phyloP scores from a whole-genome alignment of 2,113 vertebrate species.

The Clarias gariepinus region DNA sequence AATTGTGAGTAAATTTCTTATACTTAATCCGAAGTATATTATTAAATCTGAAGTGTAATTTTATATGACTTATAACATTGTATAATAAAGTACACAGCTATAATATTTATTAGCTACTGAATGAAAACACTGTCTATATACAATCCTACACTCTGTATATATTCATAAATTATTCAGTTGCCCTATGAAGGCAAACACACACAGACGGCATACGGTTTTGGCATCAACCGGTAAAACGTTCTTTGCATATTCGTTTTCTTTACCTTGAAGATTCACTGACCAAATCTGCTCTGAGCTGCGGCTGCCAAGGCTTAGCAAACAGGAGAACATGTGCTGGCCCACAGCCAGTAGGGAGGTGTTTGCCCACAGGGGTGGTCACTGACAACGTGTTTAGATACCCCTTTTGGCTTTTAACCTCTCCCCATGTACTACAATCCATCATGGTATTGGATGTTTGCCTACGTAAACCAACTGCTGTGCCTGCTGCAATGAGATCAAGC shows the following conservation, averaged over 20 bases:
- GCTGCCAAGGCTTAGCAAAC: constrained; percentile 45
- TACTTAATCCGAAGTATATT: too few relatives aligned
- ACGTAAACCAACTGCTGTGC: constrained; percentile 37
- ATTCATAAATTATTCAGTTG: neutral
- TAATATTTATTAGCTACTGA: neutral
- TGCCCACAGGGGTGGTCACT: constrained; percentile 15
- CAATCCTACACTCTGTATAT: neutral
- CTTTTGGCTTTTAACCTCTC: constrained; percentile 52
- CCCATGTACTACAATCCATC: constrained; percentile 29
- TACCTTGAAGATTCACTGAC: neutral
- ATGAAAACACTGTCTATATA: neutral
- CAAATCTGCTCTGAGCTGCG: constrained; percentile 9
- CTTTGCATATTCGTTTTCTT: neutral
- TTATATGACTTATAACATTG: neutral
- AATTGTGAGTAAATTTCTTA: too few relatives aligned
- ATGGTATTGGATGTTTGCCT: constrained; percentile 36
- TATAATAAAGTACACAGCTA: neutral
- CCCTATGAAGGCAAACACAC: neutral
- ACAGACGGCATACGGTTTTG: neutral
- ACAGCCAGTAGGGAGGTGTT: constrained; percentile 26
- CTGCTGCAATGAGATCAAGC: constrained; percentile 15
- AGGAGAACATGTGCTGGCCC: constrained; percentile 34
- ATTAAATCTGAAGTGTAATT: too few relatives aligned
- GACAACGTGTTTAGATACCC: constrained; percentile 46
- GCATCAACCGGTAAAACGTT: neutral